Percentiles rank a stretch among this genome's conserved stretches.
Evolutionary conservation across 2,113 vertebrate species (phyloP).

Genomic region (Oreochromis spilurus): DNA sequence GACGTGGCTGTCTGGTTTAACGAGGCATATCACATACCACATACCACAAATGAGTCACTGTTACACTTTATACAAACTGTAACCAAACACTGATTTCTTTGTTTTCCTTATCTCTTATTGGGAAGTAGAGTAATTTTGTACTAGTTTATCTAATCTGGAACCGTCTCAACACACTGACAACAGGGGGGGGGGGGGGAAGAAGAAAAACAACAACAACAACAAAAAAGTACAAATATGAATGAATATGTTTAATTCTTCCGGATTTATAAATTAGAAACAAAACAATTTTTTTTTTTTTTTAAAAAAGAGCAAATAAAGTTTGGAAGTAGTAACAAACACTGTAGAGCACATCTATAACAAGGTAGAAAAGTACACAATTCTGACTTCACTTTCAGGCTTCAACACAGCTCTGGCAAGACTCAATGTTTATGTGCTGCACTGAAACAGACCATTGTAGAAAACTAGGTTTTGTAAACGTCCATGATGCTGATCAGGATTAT

Average conservation of each 20-base stretch:
- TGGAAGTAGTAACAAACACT: neutral
- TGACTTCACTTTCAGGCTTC: neutral
- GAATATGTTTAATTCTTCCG: neutral
- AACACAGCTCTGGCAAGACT: neutral
- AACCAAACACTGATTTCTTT: neutral
- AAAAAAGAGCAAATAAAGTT: neutral
- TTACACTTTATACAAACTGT: neutral
- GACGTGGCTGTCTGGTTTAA: neutral
- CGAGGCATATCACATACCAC: neutral
- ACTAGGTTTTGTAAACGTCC: neutral
- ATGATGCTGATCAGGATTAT: neutral
- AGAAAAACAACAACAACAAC: neutral
- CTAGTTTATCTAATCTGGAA: too few relatives aligned
- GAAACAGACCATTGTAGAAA: neutral
- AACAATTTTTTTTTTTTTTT: neutral
- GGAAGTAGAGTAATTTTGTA: too few relatives aligned
- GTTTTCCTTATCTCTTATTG: neutral
- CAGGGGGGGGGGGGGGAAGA: too few relatives aligned
- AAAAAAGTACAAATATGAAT: neutral
- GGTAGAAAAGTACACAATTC: neutral
- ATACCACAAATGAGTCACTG: neutral
- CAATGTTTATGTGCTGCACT: neutral
- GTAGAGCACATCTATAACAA: neutral
- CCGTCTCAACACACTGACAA: too few relatives aligned
- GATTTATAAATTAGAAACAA: neutral